phyloP scores from a whole-genome alignment of 2,113 vertebrate species.

The Burhinus bistriatus region DNA sequence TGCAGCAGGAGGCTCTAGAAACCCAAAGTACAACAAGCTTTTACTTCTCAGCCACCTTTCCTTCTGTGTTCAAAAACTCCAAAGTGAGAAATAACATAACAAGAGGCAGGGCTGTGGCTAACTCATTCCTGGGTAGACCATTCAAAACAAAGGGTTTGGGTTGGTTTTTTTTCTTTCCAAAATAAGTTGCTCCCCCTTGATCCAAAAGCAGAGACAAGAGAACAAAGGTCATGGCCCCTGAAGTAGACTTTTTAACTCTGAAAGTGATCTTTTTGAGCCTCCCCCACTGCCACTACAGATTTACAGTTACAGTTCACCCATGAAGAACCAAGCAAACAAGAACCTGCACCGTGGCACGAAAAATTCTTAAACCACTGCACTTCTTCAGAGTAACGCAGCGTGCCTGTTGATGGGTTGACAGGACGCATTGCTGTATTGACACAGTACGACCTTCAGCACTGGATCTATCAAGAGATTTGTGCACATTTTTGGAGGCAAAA shows the following conservation, averaged over 20 bases:
- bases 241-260: background rate
- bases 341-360: background rate
- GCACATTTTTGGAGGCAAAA: background rate
- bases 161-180: background rate
- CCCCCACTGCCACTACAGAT: accelerated
- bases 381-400: background rate
- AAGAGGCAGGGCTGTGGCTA: background rate
- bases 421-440: accelerated
- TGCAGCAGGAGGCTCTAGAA: background rate
- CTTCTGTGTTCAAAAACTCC: background rate
- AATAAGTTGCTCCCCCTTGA: background rate
- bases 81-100: background rate
- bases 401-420: background rate
- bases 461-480: background rate
- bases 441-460: background rate
- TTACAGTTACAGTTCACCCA: background rate
- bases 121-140: background rate
- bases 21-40: background rate
- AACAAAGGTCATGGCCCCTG: accelerated
- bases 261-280: background rate
- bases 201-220: background rate
- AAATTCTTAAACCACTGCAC: background rate
- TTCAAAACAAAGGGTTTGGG: background rate
- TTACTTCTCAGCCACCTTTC: background rate
- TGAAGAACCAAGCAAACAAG: background rate